These are phyloP conservation scores for Penelope pileata DNA, from an alignment of 2,113 vertebrate species.

Conservation along the genomic window DNA sequence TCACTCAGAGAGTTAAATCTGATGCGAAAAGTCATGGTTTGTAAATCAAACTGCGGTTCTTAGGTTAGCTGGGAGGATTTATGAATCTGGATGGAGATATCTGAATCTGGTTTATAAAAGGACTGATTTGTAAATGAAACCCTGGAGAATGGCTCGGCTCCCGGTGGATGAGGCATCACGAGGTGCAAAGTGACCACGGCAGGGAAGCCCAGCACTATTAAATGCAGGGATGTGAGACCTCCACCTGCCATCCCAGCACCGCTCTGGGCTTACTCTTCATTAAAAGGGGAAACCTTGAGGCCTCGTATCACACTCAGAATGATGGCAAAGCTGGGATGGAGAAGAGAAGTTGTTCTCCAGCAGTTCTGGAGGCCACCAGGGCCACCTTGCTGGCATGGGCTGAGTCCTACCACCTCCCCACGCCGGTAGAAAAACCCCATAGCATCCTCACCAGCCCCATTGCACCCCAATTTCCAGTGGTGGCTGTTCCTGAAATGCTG, in stretches of 20 bases:
- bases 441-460: background rate
- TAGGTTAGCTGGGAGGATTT: conserved; percentile 59
- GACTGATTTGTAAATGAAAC: conserved; percentile 19
- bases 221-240: fast-evolving
- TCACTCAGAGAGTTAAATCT: conserved; percentile 59
- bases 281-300: background rate
- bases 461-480: background rate
- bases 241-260: background rate
- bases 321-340: fast-evolving
- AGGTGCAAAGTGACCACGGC: background rate
- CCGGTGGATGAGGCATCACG: background rate
- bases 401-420: background rate
- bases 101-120: conserved; percentile 57
- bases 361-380: background rate
- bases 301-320: background rate
- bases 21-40: conserved; percentile 49
- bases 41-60: conserved; percentile 56
- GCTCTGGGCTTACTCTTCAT: background rate
- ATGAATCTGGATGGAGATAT: conserved; percentile 53
- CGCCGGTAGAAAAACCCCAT: background rate
- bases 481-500: background rate
- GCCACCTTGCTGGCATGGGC: fast-evolving
- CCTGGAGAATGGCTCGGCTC: background rate
- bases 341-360: background rate
- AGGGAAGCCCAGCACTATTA: background rate